Evolutionary conservation across 2,888 invertebrate species (phyloP).

Genomic region (Digitonthophagus gazella): DNA sequence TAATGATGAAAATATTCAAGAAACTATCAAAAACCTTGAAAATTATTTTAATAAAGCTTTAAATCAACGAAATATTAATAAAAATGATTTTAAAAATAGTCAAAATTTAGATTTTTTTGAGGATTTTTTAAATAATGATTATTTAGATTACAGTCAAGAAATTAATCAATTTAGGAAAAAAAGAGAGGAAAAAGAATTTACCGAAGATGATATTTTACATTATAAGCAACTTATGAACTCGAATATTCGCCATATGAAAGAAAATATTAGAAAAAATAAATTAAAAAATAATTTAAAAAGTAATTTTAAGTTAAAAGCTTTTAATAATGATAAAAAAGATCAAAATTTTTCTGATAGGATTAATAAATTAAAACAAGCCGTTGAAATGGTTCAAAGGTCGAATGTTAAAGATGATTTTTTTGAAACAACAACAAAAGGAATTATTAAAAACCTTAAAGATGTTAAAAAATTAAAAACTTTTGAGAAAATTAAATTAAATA

Average conservation of each 20-base stretch:
- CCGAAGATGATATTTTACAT: slow-evolving; percentile 26
- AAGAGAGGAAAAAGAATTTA: slow-evolving; percentile 24
- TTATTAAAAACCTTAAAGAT: neutral
- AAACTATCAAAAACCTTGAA: slow-evolving; percentile 30
- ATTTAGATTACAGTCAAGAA: slow-evolving; percentile 18
- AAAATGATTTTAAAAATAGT: no score
- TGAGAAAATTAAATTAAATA: neutral
- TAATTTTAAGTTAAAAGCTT: no score
- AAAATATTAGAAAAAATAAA: slow-evolving; percentile 24
- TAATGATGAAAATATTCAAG: slow-evolving; percentile 1
- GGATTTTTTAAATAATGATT: slow-evolving; percentile 2
- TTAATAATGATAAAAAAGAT: slow-evolving; percentile 12
- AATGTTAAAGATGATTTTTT: neutral
- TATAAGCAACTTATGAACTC: slow-evolving; percentile 27
- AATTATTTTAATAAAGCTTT: slow-evolving; percentile 29
- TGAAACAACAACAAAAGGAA: neutral
- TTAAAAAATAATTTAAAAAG: neutral
- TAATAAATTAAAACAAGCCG: neutral
- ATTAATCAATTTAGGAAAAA: slow-evolving; percentile 21
- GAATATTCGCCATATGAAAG: slow-evolving; percentile 28
- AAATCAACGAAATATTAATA: neutral
- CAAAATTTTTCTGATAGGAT: slow-evolving; percentile 1
- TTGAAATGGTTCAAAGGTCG: slow-evolving; percentile 1
- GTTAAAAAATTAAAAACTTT: neutral
- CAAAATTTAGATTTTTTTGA: slow-evolving; percentile 16